Percentiles rank a stretch among this genome's conserved stretches.
phyloP scores from a whole-genome alignment of 35 echinoderm and acorn worm species.

The Eucidaris tribuloides region DNA sequence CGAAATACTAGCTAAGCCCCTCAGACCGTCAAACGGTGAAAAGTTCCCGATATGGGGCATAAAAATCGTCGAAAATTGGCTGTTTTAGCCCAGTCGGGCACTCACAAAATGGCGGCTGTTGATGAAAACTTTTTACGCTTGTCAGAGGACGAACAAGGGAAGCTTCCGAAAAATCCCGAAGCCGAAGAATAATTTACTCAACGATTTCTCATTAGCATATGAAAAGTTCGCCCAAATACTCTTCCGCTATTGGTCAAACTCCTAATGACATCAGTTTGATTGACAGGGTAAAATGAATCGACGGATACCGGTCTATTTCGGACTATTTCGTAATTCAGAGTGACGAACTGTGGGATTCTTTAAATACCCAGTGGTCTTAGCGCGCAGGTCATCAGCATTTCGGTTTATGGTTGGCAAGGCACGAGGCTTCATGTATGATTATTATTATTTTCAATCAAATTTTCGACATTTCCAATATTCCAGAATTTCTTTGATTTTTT shows the following conservation, averaged over 20 bases:
- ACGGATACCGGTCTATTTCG: slow-evolving; percentile 41
- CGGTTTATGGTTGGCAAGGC: too few species aligned
- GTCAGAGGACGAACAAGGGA: slow-evolving; percentile 94
- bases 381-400: slow-evolving; percentile 36
- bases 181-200: slow-evolving; percentile 83
- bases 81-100: slow-evolving; percentile 65
- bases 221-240: not conserved
- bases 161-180: slow-evolving; percentile 98
- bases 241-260: slow-evolving; percentile 21
- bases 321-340: slow-evolving; percentile 62
- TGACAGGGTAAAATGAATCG: slow-evolving; percentile 56
- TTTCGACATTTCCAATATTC: slow-evolving; percentile 17
- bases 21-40: slow-evolving; percentile 39
- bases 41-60: slow-evolving; percentile 43
- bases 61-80: slow-evolving; percentile 72
- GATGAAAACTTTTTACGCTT: slow-evolving; percentile 99
- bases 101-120: slow-evolving; percentile 99
- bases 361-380: slow-evolving; percentile 98
- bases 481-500: not conserved
- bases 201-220: slow-evolving; percentile 80
- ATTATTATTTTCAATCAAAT: too few species aligned
- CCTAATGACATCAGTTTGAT: slow-evolving; percentile 27
- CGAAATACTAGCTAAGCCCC: slow-evolving; percentile 49
- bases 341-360: slow-evolving; percentile 83
- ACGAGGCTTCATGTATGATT: too few species aligned